A percentile compares a stretch with the other conserved stretches of the same genome.
These are phyloP conservation scores for Brachyhypopomus gauderio DNA, from an alignment of 2,113 vertebrate genomes.

Conservation along the genomic window DNA sequence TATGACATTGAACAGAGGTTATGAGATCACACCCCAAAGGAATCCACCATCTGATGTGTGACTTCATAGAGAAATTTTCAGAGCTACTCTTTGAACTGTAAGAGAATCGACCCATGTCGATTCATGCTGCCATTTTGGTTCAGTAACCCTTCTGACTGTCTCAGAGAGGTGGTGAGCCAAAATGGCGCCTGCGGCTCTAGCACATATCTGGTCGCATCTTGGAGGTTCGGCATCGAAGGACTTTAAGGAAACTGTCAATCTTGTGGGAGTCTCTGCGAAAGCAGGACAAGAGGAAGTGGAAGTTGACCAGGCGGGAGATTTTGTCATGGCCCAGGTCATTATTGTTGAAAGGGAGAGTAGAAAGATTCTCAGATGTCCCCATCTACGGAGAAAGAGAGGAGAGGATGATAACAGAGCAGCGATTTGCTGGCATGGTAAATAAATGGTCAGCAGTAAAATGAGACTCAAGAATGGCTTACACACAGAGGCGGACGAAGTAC, in stretches of 20 bases:
- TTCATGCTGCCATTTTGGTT: background rate
- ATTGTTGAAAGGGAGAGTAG: conserved; percentile 65
- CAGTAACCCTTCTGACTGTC: conserved; percentile 1
- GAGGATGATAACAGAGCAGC: background rate
- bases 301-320: conserved; percentile 68
- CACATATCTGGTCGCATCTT: conserved; percentile 69
- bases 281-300: conserved; percentile 78
- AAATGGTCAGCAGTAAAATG: background rate
- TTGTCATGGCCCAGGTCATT: conserved; percentile 67
- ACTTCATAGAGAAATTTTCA: conserved; percentile 13
- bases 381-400: conserved; percentile 60
- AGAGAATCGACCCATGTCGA: background rate
- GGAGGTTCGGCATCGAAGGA: conserved; percentile 73
- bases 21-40: background rate
- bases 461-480: background rate
- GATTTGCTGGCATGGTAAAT: background rate
- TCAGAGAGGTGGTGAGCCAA: background rate
- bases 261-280: conserved; percentile 80
- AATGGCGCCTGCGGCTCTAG: conserved; percentile 37
- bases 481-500: too few species aligned
- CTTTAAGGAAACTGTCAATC: conserved; percentile 81
- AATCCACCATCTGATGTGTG: background rate
- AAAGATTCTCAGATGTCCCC: conserved; percentile 68
- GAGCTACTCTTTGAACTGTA: conserved; percentile 12
- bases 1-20: background rate